Evolutionary conservation across 2,797 vertebrate species (phyloP).

Genomic region (Urophycis tenuis): DNA sequence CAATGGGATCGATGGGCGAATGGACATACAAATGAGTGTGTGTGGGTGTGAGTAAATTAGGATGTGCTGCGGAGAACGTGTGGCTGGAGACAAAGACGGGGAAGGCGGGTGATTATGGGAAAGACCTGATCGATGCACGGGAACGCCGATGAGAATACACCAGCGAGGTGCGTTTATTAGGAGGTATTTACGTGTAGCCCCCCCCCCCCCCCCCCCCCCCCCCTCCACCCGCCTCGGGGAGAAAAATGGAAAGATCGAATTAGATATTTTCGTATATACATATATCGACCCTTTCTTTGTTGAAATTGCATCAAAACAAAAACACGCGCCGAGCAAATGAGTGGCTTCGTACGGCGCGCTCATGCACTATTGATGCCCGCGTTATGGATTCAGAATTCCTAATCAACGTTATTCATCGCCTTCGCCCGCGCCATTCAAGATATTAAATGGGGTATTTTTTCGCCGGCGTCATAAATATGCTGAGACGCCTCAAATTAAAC

Average conservation of each 20-base stretch:
- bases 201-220: no score
- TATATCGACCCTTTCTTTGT: no score
- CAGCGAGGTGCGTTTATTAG: background rate
- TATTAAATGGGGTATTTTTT: background rate
- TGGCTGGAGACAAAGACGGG: conserved; percentile 28
- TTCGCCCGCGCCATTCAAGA: background rate
- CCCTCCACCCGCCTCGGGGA: no score
- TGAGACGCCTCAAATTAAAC: conserved; percentile 6
- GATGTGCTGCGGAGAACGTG: conserved; percentile 34
- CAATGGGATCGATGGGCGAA: conserved; percentile 49
- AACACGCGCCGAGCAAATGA: background rate
- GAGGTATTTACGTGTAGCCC: no score
- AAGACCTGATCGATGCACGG: conserved; percentile 44
- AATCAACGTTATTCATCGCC: background rate
- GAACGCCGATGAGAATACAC: conserved; percentile 25
- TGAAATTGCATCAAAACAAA: background rate
- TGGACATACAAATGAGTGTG: conserved; percentile 46
- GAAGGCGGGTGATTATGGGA: conserved; percentile 33
- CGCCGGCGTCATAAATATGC: background rate
- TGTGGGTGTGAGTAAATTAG: conserved; percentile 51
- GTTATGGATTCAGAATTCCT: background rate
- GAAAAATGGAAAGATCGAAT: no score
- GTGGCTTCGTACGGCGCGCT: background rate
- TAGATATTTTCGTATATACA: no score
- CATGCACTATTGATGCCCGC: background rate